Evolutionary conservation across 2,113 vertebrate species (phyloP), one percentile per base, ranked within the genome.

Genomic region (Verasper variegatus): DNA sequence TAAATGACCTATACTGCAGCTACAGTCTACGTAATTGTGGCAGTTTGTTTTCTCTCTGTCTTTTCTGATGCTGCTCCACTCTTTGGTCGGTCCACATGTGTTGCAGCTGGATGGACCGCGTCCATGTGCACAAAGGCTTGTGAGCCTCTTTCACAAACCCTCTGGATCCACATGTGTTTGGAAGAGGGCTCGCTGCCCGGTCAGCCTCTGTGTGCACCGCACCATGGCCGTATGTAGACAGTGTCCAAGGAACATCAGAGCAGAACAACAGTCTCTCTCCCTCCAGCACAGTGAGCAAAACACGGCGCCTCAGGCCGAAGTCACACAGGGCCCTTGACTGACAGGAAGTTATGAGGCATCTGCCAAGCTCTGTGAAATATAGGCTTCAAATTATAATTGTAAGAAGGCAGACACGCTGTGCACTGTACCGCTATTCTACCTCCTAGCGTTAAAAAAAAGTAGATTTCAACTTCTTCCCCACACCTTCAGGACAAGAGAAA

Each of bases 91-190:
- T 49, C 47, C 47, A 49, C 47, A 18, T 18, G 47, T 49, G 47
- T 6, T 1, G 17, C 47, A 18, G 47, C 47, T 8, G 14, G 47
- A 49, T 49, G 47, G 47, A 18, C 47, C 47, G 47, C 1, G 17
- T 18, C 15, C 47, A 49, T 18, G 47, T 18, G 47, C 47, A 49
- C 47, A 49, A 49, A 18, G 47, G 47, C 47, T 49, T 7, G 47
- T 18, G 14, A 49, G 47, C 47, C 47, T 17, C 47, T 17, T 18
- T 17, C 47, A 49, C 47, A 49, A 49, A 49, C 47, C 58, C 63
- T 57, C 66, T 21, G 18, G 83, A 55, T 42, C 74, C 47, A 18
- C 57, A 57, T 73, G 64, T 82, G 75, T 55, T 76, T 64, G 70
- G 61, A 71, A 63, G 13, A 20, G 13, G 21, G 31, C 23, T 42